Percentiles rank a stretch among this genome's conserved stretches.
Conservation (phyloP, 92 coral and sea anemone species). For the Palythoa grandis region DNA sequence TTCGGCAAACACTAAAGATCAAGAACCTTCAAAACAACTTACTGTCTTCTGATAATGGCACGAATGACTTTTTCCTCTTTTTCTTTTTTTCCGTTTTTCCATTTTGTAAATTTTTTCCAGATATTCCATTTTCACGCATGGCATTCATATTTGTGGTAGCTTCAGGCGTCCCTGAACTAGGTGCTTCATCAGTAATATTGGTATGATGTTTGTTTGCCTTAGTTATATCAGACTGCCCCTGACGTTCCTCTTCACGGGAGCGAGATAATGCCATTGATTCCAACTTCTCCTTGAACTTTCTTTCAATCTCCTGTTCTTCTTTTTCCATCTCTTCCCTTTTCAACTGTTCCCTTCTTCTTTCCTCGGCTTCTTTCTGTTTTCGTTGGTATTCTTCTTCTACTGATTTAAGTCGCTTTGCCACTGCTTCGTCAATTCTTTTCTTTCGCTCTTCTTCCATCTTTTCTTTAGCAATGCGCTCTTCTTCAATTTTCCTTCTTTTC, state of each 20-base stretch:
- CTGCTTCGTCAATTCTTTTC: slow-evolving; percentile 38
- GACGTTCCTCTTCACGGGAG: slow-evolving; percentile 32
- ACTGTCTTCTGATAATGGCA: slow-evolving; percentile 22
- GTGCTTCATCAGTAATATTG: neutral
- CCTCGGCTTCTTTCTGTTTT: slow-evolving; percentile 29
- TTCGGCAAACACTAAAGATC: neutral
- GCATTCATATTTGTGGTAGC: neutral
- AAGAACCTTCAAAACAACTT: neutral
- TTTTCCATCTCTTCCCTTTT: slow-evolving; percentile 11
- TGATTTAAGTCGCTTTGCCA: slow-evolving; percentile 36
- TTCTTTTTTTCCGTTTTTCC: neutral
- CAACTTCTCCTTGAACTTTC: slow-evolving; percentile 26
- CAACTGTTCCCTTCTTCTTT: slow-evolving; percentile 9
- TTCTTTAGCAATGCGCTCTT: slow-evolving; percentile 26
- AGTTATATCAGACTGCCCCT: neutral
- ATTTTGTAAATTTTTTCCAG: neutral
- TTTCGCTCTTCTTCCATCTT: slow-evolving; percentile 32
- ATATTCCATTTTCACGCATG: neutral
- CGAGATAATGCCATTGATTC: slow-evolving; percentile 33
- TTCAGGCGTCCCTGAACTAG: neutral
- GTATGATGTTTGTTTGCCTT: slow-evolving; percentile 24
- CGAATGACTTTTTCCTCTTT: slow-evolving; percentile 15
- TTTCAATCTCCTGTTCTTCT: slow-evolving; percentile 42
- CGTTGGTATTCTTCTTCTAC: slow-evolving; percentile 17
- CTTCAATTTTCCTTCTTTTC: neutral